phyloP scores from a whole-genome alignment of 2,888 invertebrate species.

The Drosophila setosimentum region DNA sequence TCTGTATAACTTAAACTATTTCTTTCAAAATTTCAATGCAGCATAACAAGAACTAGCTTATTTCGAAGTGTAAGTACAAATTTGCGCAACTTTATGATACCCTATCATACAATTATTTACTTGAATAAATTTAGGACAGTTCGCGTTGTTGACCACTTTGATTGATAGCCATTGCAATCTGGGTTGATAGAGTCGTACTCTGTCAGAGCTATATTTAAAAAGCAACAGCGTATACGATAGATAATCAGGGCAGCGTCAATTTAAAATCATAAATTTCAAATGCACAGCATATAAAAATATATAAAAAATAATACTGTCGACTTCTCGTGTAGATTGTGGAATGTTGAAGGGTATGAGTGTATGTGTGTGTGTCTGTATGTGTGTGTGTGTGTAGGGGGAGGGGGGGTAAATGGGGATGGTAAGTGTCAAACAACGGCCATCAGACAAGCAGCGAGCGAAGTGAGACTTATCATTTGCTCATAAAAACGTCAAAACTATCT shows the following conservation, averaged over 20 bases:
- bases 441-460: constrained; percentile 61
- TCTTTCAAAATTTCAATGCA: neutral
- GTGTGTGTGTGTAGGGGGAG: neutral
- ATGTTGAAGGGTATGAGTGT: constrained; percentile 10
- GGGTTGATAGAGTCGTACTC: constrained; percentile 31
- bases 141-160: constrained; percentile 19
- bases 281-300: constrained; percentile 38
- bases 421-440: constrained; percentile 80
- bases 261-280: constrained; percentile 61
- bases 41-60: neutral
- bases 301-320: constrained; percentile 16
- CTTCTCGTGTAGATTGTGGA: constrained; percentile 12
- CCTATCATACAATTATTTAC: constrained; percentile 1
- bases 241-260: constrained; percentile 45
- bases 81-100: neutral
- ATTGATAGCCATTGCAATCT: constrained; percentile 38
- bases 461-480: constrained; percentile 80
- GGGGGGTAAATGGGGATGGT: constrained; percentile 52
- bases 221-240: constrained; percentile 29
- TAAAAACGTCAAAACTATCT: constrained; percentile 82
- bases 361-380: neutral
- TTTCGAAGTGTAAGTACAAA: neutral
- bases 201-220: constrained; percentile 60
- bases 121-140: constrained; percentile 8
- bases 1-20: neutral